Percentiles rank a stretch among this genome's conserved stretches.
Evolutionary conservation across 2,113 vertebrate species (phyloP).

Genomic region (Arizona elegans): DNA sequence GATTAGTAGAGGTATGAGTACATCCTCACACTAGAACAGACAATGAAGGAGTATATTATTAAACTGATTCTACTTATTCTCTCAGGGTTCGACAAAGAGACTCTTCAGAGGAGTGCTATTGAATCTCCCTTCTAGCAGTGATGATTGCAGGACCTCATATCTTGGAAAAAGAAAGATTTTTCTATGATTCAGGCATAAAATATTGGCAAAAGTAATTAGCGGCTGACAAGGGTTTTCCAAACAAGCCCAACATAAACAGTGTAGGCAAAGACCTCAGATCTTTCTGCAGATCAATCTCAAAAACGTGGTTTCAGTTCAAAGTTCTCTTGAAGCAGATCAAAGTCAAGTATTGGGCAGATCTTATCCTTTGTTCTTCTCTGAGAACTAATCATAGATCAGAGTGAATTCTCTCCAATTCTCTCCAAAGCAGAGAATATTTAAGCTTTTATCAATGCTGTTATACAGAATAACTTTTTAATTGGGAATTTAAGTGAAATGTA

Average conservation of each 20-base stretch:
- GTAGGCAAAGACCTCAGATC: not conserved
- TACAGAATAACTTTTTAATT: not conserved
- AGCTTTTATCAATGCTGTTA: not conserved
- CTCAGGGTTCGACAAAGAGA: not conserved
- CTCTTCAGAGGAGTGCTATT: not conserved
- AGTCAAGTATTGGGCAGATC: not conserved
- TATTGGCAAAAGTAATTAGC: not conserved
- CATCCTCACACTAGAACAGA: not conserved
- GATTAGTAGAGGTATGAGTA: not conserved
- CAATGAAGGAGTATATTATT: not conserved
- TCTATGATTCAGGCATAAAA: not conserved
- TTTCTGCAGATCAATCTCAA: not conserved
- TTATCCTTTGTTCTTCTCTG: not conserved
- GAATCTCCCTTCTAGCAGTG: not conserved
- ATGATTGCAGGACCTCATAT: not conserved
- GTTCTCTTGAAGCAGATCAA: not conserved
- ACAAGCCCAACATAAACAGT: not conserved
- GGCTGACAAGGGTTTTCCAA: not conserved
- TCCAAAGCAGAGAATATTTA: not conserved
- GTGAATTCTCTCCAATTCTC: not conserved
- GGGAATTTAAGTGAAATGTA: not conserved
- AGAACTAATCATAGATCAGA: not conserved
- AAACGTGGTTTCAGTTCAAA: not conserved
- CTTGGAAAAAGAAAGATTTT: not conserved
- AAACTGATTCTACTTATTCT: not conserved